Base-by-base conservation (phyloP, 2,113 vertebrate species). In the Donacobius atricapilla region DNA sequence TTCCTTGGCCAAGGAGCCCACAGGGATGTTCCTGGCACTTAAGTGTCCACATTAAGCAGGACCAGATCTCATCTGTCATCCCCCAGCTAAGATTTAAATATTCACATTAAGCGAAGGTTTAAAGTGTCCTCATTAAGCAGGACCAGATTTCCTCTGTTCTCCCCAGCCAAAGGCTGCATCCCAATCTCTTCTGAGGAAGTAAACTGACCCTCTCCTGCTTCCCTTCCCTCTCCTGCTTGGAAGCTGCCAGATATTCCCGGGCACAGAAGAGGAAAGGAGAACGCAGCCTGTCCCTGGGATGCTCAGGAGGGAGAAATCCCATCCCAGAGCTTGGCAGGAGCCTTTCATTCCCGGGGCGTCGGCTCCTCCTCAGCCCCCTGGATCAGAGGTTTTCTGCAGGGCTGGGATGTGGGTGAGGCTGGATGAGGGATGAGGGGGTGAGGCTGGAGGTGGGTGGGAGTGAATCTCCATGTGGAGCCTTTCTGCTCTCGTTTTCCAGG, bases 321-420 rank as follows among this genome's bases (percentile, higher is more conserved):
- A 18, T 20, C 42, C 69, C 10, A 9, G 45, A 35, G 27, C 39
- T 37, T 5, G 42, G 28, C 71, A 33, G 25, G 56, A 91, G 30
- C 20, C 58, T 44, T 14, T 50, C 2, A 1, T 30, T 83, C 35
- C 44, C 7, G 10, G 60, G 31, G 9, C 0, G 0, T 2, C 5
- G 4, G 35, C 15, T 65, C 48, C 53, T 72, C 33, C 48, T 47
- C 23, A 22, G 30, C 48, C 25, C 60, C 28, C 44, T 10, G 56
- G 57, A 15, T n/a, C 50, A 31, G 89, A 40, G 45, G 11, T n/a
- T 90, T 90, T 28, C 11, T 0, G 0, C 21, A 2, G 4, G 11
- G 15, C 35, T 42, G 42, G 30, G 58, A 7, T 27, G 20, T 3
- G 69, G 35, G 19, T 4, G 30, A 39, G 57, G 42, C 24, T 14